Evolutionary conservation across 1,140 invertebrate species (phyloP), one percentile per base, ranked within the genome.

Genomic region (Temnothorax nylanderi): DNA sequence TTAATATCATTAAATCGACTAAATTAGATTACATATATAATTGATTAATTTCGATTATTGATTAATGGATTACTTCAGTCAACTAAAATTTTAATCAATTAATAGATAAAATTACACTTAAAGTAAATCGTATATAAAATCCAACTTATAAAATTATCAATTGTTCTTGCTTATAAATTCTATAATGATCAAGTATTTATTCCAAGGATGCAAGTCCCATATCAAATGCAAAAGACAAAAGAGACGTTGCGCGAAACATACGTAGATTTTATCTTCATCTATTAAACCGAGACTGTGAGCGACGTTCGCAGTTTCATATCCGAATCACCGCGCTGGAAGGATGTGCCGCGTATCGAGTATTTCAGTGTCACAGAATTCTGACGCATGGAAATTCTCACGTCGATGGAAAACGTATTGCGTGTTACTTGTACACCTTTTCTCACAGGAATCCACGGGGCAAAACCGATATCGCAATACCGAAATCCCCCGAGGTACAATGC

Each of bases 371-470:
- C 67, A 58, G 74, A 74, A 74, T 82, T 72, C 54, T 74, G 54
- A 82, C 67, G 41, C 18, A 26, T 21, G 11, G 26, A 74, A 82
- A 82, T 74, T 58, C 18, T 74, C 67, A 74, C 80, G 10, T 44
- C 54, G 26, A 82, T 82, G 21, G 51, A 47, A 74, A 82, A 82
- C 26, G 11, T 72, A 82, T 72, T 21, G 37, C 80, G 37, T 74
- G 26, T 82, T 82, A 58, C 26, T 65, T 37, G 51, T 21, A 32
- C 65, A 72, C 72, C 54, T 44, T 54, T 72, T 16, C 41, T n/a
- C 67, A n/a, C 65, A 32, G 49, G 0, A 74, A 47, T 10, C 51
- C 41, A 32, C 32, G 65, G 10, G 8, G 26, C 18, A 47, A 47
- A 2, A 3, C n/a, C 51, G 41, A 82, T 82, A 74, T 82, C 47